Conservation (phyloP, 2,888 invertebrate genomes). For the Xylota sylvarum region DNA sequence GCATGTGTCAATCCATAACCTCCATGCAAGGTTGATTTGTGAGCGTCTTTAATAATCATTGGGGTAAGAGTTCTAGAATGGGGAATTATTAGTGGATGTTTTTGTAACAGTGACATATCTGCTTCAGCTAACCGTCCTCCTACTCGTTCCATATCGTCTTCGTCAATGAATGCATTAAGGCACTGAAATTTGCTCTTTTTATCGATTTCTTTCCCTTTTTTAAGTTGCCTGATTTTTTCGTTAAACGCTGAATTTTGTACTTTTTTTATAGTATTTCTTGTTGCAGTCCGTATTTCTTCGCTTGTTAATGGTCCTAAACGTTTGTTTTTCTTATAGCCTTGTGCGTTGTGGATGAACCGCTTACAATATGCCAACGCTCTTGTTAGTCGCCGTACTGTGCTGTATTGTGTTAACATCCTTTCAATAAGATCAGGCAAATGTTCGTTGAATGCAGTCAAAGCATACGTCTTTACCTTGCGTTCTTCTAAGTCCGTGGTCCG, state of each 20-base stretch:
- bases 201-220: slow-evolving; percentile 4
- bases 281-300: not conserved
- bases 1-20: not conserved
- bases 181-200: slow-evolving; percentile 1
- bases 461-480: no score
- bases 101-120: not conserved
- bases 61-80: not conserved
- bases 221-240: not conserved
- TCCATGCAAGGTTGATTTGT: slow-evolving; percentile 10
- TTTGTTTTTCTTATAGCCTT: not conserved
- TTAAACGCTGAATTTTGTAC: not conserved
- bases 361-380: not conserved
- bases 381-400: not conserved
- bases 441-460: no score
- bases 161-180: slow-evolving; percentile 1
- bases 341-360: not conserved
- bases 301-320: not conserved
- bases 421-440: no score
- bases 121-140: not conserved
- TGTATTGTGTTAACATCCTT: no score
- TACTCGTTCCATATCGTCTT: not conserved
- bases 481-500: no score
- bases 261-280: not conserved
- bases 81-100: not conserved
- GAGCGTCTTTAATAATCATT: not conserved